A percentile compares a stretch with the other conserved stretches of the same genome.
phyloP scores from a whole-genome alignment of 2,797 vertebrate genomes.

The Macroramphosus scolopax region DNA sequence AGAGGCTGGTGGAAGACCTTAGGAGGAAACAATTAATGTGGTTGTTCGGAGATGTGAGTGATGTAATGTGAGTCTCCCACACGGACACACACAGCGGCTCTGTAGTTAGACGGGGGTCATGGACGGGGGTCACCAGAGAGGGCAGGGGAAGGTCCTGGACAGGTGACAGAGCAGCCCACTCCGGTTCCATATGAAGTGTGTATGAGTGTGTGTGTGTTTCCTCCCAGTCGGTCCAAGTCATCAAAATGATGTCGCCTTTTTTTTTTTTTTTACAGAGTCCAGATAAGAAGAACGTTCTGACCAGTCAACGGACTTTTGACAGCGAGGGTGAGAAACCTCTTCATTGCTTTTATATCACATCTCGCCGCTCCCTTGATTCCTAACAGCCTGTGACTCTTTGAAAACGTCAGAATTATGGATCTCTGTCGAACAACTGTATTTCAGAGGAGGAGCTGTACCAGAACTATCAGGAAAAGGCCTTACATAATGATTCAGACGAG shows the following conservation, averaged over 20 bases:
- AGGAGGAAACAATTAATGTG: slow-evolving; percentile 53
- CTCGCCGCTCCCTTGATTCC: no score
- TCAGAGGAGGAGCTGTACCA: slow-evolving; percentile 94
- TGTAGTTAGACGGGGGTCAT: slow-evolving; percentile 50
- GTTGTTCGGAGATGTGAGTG: slow-evolving; percentile 54
- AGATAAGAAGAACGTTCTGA: slow-evolving; percentile 83
- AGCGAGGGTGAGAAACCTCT: slow-evolving; percentile 86
- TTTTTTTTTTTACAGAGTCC: slow-evolving; percentile 63
- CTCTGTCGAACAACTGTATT: slow-evolving; percentile 24
- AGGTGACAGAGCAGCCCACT: slow-evolving; percentile 26
- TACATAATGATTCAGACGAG: slow-evolving; percentile 94
- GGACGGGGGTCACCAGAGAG: no score
- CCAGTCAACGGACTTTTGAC: slow-evolving; percentile 88
- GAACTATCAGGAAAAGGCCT: slow-evolving; percentile 96
- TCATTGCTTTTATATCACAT: slow-evolving; percentile 26
- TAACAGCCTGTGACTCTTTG: no score
- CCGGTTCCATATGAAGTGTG: slow-evolving; percentile 6
- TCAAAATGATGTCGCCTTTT: no score
- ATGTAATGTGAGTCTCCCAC: slow-evolving; percentile 46
- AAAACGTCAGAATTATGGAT: background rate
- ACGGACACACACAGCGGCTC: slow-evolving; percentile 19
- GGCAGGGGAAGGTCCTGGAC: slow-evolving; percentile 34
- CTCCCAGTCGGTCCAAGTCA: no score
- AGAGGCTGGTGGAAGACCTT: slow-evolving; percentile 27
- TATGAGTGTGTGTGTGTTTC: background rate